A percentile compares a stretch with the other conserved stretches of the same genome.
Conservation (phyloP, 2,888 invertebrate species). For the Pyrochroa serraticornis region DNA sequence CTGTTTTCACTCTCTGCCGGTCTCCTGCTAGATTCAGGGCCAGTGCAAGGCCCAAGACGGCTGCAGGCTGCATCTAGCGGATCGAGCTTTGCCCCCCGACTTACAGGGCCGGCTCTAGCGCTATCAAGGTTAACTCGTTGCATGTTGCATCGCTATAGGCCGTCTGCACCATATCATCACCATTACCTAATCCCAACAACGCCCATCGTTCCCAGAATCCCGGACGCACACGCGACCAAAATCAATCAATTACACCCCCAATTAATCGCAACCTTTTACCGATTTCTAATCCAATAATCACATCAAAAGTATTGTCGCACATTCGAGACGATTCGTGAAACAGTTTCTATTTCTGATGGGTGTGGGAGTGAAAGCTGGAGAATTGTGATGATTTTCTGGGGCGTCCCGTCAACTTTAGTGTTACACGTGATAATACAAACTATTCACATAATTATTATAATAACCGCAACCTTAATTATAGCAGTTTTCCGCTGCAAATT, state of each 20-base stretch:
- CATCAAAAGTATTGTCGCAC: too few species aligned
- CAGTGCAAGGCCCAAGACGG: conserved; percentile 33
- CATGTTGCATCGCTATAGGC: conserved; percentile 43
- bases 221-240: conserved; percentile 1
- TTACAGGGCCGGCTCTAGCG: conserved; percentile 16
- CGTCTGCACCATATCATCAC: conserved; percentile 36
- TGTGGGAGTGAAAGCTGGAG: conserved; percentile 5
- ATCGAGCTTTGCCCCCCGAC: conserved; percentile 21
- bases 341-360: neutral
- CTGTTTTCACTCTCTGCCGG: conserved; percentile 5
- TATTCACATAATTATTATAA: neutral
- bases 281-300: too few species aligned
- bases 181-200: conserved; percentile 41
- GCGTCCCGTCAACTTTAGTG: neutral
- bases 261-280: neutral
- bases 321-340: too few species aligned
- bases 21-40: conserved; percentile 31
- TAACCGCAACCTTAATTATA: neutral
- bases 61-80: conserved; percentile 30
- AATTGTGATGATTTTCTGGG: neutral
- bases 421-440: neutral
- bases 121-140: conserved; percentile 44
- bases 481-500: neutral
- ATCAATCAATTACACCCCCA: conserved; percentile 1
- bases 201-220: conserved; percentile 7